phyloP scores from a whole-genome alignment of 2,797 vertebrate species.

The Borostomias antarcticus region DNA sequence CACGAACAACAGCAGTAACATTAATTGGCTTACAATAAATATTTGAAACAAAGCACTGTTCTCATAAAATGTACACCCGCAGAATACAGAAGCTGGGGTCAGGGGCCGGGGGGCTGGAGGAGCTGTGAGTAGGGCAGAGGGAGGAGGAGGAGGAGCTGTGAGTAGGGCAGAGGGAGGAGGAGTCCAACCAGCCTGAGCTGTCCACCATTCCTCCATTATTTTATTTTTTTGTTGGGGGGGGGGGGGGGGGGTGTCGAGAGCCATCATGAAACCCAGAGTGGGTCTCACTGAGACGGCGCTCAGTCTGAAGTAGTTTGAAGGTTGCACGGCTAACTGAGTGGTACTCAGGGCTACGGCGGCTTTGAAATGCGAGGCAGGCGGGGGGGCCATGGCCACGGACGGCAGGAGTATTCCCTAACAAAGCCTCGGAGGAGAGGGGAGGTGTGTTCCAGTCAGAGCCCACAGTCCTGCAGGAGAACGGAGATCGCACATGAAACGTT shows the following conservation, averaged over 20 bases:
- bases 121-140: not conserved
- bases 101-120: too few species aligned
- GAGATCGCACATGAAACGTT: constrained; percentile 36
- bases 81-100: constrained; percentile 31
- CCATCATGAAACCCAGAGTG: constrained; percentile 34
- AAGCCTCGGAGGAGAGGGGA: constrained; percentile 19
- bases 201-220: too few species aligned
- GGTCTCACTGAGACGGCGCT: constrained; percentile 39
- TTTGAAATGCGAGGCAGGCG: constrained; percentile 64
- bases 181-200: too few species aligned
- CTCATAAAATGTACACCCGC: constrained; percentile 39
- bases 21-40: constrained; percentile 64
- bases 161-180: too few species aligned
- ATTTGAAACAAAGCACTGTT: constrained; percentile 61
- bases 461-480: constrained; percentile 51
- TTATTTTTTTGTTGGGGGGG: constrained; percentile 55
- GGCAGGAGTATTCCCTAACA: constrained; percentile 14
- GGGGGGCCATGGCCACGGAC: not conserved
- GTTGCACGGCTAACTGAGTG: constrained; percentile 62
- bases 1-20: constrained; percentile 65
- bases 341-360: constrained; percentile 38
- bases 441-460: constrained; percentile 56
- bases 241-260: too few species aligned
- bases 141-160: constrained; percentile 14
- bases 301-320: constrained; percentile 55